Base-by-base conservation (phyloP, 2,888 invertebrate species). In the Phengaris arion region DNA sequence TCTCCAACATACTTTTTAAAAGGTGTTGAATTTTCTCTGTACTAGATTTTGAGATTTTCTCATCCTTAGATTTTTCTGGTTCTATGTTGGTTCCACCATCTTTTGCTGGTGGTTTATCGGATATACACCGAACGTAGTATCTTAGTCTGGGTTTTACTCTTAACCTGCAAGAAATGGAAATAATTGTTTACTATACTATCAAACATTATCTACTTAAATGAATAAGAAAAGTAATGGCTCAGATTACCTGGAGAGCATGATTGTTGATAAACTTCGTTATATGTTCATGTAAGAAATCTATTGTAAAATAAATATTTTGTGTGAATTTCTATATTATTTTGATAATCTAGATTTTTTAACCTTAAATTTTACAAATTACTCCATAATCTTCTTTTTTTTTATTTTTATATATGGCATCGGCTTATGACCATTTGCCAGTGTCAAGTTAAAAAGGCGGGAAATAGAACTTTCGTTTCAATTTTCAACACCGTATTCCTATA, bases 11-110 rank as follows among this genome's bases (percentile, higher is more conserved):
- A 68, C 86, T 86, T 80, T 92, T 92, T 1, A 94, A 79, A 6
- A 94, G 83, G 64, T 85, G 86, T 79, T 94, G 93, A 74, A 94
- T 91, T 81, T 91, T 94, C 74, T 91, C 89, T 12, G 87, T 89
- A 55, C 83, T 85, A 15, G 86, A 83, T 3, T 88, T 86, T 57
- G 82, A 77, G 52, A 82, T 82, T 55, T 85, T 83, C 10, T 79
- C 75, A 45, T 79, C 76, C 72, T 83, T 80, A 3, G 76, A 75
- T 10, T 81, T 79, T 79, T 81, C 84, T 6, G 78, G 12, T 77
- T 83, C 83, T 55, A 77, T 79, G 79, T 88, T 85, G 9, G 83
- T 81, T 78, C 88, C 89, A 6, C 81, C 86, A 83, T 90, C 90
- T 8, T 81, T 79, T 76, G 90, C 89, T 76, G 89, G 80, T 13